Percentiles rank a stretch among this genome's conserved stretches.
Evolutionary conservation across 1,140 invertebrate species (phyloP).

Genomic region (Drosophila lini): DNA sequence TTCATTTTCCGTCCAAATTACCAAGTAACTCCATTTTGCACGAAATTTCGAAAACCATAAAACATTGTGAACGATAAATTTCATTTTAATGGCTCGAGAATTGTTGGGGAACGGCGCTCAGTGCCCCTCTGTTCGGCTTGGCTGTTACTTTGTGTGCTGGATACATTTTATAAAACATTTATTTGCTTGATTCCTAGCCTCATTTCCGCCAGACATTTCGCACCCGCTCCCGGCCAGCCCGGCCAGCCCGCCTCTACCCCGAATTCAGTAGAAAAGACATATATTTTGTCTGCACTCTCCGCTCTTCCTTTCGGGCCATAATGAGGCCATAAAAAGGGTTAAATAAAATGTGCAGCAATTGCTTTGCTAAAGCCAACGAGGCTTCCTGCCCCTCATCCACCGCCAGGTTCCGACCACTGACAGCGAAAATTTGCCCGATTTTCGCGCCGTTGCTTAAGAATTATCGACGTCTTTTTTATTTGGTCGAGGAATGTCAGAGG

Average conservation of each 20-base stretch:
- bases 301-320: constrained; percentile 47
- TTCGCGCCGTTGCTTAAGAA: constrained; percentile 76
- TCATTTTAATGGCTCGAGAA: constrained; percentile 76
- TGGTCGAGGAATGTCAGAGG: constrained; percentile 39
- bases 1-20: constrained; percentile 68
- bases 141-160: constrained; percentile 59
- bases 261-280: constrained; percentile 57
- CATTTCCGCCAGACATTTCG: constrained; percentile 74
- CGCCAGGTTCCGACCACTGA: constrained; percentile 51
- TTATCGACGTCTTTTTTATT: constrained; percentile 77
- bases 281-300: constrained; percentile 53
- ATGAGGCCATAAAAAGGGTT: constrained; percentile 83
- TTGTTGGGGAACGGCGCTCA: constrained; percentile 29
- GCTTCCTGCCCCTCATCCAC: not conserved
- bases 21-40: constrained; percentile 59
- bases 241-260: constrained; percentile 1
- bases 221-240: constrained; percentile 18
- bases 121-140: constrained; percentile 14
- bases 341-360: constrained; percentile 83
- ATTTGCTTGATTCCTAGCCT: constrained; percentile 82
- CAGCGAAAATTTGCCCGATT: constrained; percentile 79
- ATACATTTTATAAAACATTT: constrained; percentile 83
- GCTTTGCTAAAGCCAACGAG: constrained; percentile 62
- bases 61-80: constrained; percentile 78
- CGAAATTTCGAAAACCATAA: constrained; percentile 68